A percentile compares a stretch with the other conserved stretches of the same genome.
Conservation (phyloP, 1,140 invertebrate genomes). For the silkworm (Bombyx mori) region DNA sequence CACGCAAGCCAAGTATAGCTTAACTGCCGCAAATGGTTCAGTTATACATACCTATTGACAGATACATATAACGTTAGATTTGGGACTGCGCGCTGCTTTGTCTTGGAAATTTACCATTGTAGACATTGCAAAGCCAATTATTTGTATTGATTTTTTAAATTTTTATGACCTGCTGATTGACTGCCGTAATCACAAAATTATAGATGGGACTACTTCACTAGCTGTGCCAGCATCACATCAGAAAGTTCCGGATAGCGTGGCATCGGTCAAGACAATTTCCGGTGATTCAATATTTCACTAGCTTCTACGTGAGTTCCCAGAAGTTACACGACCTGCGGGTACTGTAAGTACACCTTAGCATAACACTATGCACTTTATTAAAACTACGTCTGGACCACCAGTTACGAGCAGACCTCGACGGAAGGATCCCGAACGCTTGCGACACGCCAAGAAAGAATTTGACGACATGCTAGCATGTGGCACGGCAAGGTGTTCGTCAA, state of each 20-base stretch:
- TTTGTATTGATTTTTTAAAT: neutral
- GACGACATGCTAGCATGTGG: no score
- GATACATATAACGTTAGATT: neutral
- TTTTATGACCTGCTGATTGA: neutral
- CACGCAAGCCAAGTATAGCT: neutral
- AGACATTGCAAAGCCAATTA: constrained; percentile 1
- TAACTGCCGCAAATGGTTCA: constrained; percentile 26
- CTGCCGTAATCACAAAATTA: neutral
- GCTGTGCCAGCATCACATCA: neutral
- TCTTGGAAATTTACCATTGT: neutral
- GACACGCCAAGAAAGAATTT: no score
- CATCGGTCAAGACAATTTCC: neutral
- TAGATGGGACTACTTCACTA: neutral
- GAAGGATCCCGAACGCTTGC: constrained; percentile 13
- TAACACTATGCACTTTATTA: constrained; percentile 20
- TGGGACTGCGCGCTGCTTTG: neutral
- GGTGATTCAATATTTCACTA: neutral
- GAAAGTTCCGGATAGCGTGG: neutral
- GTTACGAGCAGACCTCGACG: constrained; percentile 41
- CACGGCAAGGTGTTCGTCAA: no score
- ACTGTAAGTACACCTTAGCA: constrained; percentile 10
- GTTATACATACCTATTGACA: constrained; percentile 42
- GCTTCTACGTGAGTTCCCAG: neutral
- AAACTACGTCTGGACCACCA: constrained; percentile 35
- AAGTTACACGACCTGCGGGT: constrained; percentile 13